Base-by-base conservation (phyloP, 1,140 invertebrate species). In the Hydropsyche tenuis region DNA sequence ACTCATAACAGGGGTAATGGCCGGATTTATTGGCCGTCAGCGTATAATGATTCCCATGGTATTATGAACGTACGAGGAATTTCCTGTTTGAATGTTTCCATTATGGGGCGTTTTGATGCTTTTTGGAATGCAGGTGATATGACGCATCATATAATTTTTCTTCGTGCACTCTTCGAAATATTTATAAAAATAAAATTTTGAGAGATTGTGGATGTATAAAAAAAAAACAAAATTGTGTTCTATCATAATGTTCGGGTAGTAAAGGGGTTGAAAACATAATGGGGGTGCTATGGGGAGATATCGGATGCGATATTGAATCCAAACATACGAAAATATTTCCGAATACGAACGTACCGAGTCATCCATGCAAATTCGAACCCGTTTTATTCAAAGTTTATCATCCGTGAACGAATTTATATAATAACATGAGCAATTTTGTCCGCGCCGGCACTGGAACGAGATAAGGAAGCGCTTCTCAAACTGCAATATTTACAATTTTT, bases 351-450 rank as follows among this genome's bases (percentile, higher is more conserved):
- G 18, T 60, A 64, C 30, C 69, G 71, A 60, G 22, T 60, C 56
- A 60, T 69, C 65, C 74, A 75, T 75, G 71, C 74, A 75, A 73
- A 75, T 75, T 75, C 71, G 56, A 42, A 53, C 53, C 73, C 71
- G 71, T 75, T 69, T 73, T 75, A 75, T 75, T 70, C 71, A 72
- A 73, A 75, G 70, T 75, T 75, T 75, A 75, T 75, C 74, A 73
- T 73, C 74, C 74, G 70, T 75, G 53, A 75, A 60, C 68, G 66
- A 48, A 75, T 75, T 75, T 72, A 75, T 75, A 75, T 75, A 73
- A 75, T 75, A 75, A 75, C 74, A 75, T 23, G 22, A 75, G 43
- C 69, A 73, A 72, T 73, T 73, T 69, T 72, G 74, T 73, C 65
- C 51, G 60, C 22, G 37, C 20, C 22, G 22, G 56, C 18, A 60